A percentile compares a stretch with the other conserved stretches of the same genome.
phyloP scores from a whole-genome alignment of 2,797 vertebrate genomes.

The Sebastes jordani region DNA sequence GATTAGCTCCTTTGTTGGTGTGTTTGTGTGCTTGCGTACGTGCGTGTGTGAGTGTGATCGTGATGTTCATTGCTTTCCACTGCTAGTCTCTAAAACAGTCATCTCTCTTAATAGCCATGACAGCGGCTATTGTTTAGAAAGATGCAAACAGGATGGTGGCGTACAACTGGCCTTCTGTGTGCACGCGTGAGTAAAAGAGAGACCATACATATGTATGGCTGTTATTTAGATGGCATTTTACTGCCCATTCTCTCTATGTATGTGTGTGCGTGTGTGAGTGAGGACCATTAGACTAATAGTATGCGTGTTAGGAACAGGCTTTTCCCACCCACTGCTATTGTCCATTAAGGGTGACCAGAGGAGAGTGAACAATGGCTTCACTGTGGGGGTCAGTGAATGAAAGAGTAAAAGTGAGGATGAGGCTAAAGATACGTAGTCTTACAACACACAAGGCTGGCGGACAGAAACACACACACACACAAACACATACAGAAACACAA shows the following conservation, averaged over 20 bases:
- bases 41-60: constrained; percentile 5
- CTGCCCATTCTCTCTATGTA: constrained; percentile 25
- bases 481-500: constrained; percentile 41
- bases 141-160: constrained; percentile 78
- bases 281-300: constrained; percentile 65
- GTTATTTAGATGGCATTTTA: constrained; percentile 70
- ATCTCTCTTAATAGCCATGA: constrained; percentile 74
- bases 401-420: constrained; percentile 65
- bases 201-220: constrained; percentile 78
- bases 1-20: constrained; percentile 73
- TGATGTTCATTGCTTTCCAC: constrained; percentile 65
- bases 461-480: constrained; percentile 8
- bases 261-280: constrained; percentile 14
- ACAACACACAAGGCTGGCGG: constrained; percentile 39
- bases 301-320: constrained; percentile 68
- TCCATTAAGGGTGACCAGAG: constrained; percentile 74
- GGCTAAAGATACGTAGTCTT: constrained; percentile 56
- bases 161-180: constrained; percentile 72
- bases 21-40: not conserved
- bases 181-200: constrained; percentile 46
- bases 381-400: constrained; percentile 67
- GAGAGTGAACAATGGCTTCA: constrained; percentile 70
- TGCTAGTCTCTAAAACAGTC: constrained; percentile 70
- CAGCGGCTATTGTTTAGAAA: constrained; percentile 70
- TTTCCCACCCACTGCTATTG: constrained; percentile 76